These are phyloP conservation scores for Corticium candelabrum DNA, from an alignment of 37 sponge, comb jelly and placozoan species.

Conservation along the genomic window DNA sequence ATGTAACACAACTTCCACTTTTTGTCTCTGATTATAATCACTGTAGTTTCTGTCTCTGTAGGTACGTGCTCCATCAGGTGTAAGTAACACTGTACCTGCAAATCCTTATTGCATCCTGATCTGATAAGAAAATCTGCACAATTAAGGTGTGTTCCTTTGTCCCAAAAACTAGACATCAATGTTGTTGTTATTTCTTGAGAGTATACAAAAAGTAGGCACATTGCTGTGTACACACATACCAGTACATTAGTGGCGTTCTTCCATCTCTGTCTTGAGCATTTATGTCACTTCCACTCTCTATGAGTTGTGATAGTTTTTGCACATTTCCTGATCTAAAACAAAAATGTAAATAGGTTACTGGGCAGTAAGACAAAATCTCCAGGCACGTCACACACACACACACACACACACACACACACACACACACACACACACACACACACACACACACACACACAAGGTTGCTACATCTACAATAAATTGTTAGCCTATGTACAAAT, in stretches of 20 bases:
- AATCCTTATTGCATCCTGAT: slow-evolving; percentile 50
- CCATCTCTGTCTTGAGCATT: slow-evolving; percentile 60
- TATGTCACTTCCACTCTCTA: slow-evolving; percentile 47
- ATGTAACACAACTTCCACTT: no score
- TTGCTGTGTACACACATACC: slow-evolving; percentile 29
- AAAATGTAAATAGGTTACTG: no score
- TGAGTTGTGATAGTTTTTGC: slow-evolving; percentile 20
- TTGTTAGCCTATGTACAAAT: no score
- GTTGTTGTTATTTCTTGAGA: no score
- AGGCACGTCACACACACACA: neutral
- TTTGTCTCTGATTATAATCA: no score
- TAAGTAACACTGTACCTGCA: no score
- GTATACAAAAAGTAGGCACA: neutral
- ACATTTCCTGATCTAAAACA: slow-evolving; percentile 50
- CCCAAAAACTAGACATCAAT: neutral
- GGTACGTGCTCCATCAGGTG: no score
- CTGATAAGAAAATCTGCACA: slow-evolving; percentile 67
- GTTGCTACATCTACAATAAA: no score
- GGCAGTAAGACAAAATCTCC: no score
- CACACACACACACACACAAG: slow-evolving; percentile 5
- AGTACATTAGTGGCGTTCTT: slow-evolving; percentile 74
- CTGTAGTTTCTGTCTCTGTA: slow-evolving; percentile 2
- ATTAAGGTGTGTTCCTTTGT: slow-evolving; percentile 42
- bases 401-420: slow-evolving; percentile 1
- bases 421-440: slow-evolving; percentile 5